Evolutionary conservation across 1,140 invertebrate genomes (phyloP).

Genomic region (Drosophila eugracilis): DNA sequence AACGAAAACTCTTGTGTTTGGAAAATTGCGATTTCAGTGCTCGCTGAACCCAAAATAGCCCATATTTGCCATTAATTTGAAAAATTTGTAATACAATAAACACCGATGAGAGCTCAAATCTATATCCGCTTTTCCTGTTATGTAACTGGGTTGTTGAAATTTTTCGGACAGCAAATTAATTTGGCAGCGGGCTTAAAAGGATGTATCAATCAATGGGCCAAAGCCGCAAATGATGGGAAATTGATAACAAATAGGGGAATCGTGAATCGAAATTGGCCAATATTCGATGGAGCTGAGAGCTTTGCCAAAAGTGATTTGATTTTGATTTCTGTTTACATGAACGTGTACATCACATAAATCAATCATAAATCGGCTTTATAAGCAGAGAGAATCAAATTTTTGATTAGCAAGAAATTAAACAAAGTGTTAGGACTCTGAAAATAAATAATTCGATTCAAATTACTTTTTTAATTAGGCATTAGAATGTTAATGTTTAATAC

Average conservation of each 20-base stretch:
- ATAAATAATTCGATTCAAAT: constrained; percentile 8
- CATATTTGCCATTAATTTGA: constrained; percentile 66
- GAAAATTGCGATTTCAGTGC: constrained; percentile 57
- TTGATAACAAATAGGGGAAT: constrained; percentile 16
- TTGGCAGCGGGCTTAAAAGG: constrained; percentile 10
- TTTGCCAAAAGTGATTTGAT: not conserved
- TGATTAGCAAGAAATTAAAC: not conserved
- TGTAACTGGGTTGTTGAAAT: constrained; percentile 16
- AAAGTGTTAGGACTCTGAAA: too few species aligned
- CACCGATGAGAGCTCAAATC: constrained; percentile 16
- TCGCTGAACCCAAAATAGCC: constrained; percentile 58
- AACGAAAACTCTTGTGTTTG: constrained; percentile 17
- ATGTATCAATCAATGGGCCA: constrained; percentile 39
- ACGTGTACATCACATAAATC: constrained; percentile 9
- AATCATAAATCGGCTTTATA: constrained; percentile 8
- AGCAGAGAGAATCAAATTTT: not conserved
- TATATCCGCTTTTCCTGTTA: constrained; percentile 10
- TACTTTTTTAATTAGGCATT: constrained; percentile 3
- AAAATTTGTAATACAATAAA: constrained; percentile 65
- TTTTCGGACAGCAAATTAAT: constrained; percentile 33
- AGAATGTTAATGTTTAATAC: constrained; percentile 14
- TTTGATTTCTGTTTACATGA: constrained; percentile 23
- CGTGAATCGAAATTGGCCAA: not conserved
- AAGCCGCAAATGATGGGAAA: constrained; percentile 32
- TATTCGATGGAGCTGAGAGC: not conserved